A percentile compares a stretch with the other conserved stretches of the same genome.
Evolutionary conservation across 2,113 vertebrate genomes (phyloP).

Genomic region (Laticauda laticaudata): DNA sequence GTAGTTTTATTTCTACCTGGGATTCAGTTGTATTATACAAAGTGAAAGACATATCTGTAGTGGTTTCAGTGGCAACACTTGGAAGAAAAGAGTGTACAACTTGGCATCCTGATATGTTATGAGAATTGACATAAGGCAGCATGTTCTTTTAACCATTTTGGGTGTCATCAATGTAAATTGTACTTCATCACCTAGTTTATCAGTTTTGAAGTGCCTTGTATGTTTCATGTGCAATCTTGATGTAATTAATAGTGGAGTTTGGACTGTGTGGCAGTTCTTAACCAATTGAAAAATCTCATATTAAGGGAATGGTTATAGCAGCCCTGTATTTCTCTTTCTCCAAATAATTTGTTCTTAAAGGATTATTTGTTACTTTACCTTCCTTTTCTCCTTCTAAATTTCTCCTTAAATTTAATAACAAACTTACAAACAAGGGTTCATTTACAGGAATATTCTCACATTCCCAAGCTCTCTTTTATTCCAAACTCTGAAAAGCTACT

Average conservation of each 20-base stretch:
- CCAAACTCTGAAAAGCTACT: background rate
- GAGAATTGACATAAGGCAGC: background rate
- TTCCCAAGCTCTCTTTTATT: background rate
- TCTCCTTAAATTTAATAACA: background rate
- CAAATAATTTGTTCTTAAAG: rapidly evolving
- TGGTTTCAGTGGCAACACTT: background rate
- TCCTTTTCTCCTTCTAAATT: background rate
- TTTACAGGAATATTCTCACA: background rate
- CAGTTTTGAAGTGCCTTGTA: background rate
- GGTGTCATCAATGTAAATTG: background rate
- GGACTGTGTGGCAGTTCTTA: background rate
- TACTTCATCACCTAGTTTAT: background rate
- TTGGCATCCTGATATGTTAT: background rate
- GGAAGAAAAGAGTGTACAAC: background rate
- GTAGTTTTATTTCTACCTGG: background rate
- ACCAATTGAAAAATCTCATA: background rate
- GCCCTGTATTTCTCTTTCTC: background rate
- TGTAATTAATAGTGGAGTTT: background rate
- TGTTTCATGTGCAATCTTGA: background rate
- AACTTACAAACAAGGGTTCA: background rate
- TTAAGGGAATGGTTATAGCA: background rate
- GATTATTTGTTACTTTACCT: background rate
- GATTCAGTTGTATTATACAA: background rate
- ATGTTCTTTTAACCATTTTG: background rate
- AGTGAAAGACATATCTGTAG: background rate